Conservation (phyloP, 2,888 invertebrate genomes). For the Pachliopta kotzebuea region DNA sequence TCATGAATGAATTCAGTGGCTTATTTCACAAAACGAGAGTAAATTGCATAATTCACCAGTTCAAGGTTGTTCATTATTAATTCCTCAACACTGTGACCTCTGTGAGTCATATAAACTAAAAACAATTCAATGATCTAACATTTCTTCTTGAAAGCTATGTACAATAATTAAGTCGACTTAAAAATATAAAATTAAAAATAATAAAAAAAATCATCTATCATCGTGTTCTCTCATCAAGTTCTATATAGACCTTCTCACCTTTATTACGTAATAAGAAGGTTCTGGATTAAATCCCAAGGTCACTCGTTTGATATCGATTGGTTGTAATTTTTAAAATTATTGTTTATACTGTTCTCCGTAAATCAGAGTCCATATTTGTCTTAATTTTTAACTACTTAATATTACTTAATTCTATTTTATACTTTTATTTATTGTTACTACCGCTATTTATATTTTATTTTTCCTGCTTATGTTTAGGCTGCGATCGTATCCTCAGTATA, state of each 20-base stretch:
- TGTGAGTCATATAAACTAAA: slow-evolving; percentile 31
- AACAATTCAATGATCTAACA: not conserved
- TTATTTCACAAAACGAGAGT: slow-evolving; percentile 39
- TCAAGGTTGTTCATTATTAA: slow-evolving; percentile 46
- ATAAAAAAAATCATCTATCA: not conserved
- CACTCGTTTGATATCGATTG: no score
- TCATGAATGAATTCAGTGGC: slow-evolving; percentile 32
- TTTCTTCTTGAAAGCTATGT: not conserved
- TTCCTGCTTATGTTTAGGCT: no score
- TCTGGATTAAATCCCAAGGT: no score
- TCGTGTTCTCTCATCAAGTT: not conserved
- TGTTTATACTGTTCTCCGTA: no score
- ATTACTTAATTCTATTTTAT: no score
- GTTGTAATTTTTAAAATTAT: no score
- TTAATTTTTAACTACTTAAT: no score
- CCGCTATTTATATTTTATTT: no score
- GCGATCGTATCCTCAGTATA: no score
- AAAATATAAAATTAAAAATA: not conserved
- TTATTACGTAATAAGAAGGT: not conserved
- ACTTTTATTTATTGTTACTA: no score
- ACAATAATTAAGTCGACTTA: not conserved
- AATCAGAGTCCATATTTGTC: no score
- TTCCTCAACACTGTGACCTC: slow-evolving; percentile 45
- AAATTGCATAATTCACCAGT: slow-evolving; percentile 44
- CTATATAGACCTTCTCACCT: not conserved